phyloP scores from a whole-genome alignment of 2,888 invertebrate genomes.

The Pristionchus entomophagus region DNA sequence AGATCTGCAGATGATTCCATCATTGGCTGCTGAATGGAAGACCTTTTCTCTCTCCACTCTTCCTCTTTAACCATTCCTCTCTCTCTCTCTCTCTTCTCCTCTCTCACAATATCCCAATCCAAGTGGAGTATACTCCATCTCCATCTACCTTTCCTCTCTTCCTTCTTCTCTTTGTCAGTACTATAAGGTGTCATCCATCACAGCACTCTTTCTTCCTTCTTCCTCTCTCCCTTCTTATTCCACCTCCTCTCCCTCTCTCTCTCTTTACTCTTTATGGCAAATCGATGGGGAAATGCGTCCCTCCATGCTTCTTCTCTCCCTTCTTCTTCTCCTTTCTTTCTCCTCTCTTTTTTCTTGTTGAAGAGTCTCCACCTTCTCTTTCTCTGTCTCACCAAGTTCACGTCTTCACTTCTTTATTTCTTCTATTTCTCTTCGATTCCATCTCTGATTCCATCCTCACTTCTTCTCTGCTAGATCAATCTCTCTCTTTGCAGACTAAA shows the following conservation, averaged over 20 bases:
- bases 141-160: too few species aligned
- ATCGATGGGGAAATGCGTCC: constrained; percentile 48
- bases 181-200: constrained; percentile 28
- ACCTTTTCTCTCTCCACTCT: neutral
- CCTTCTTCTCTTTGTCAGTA: neutral
- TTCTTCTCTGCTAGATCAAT: neutral
- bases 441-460: neutral
- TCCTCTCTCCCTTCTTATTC: constrained; percentile 22
- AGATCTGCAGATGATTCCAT: too few species aligned
- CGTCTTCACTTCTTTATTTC: neutral
- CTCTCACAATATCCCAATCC: neutral
- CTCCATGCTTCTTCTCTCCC: neutral
- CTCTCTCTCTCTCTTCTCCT: neutral
- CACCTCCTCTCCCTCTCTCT: constrained; percentile 42
- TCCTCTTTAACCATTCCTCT: neutral
- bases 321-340: neutral
- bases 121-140: too few species aligned
- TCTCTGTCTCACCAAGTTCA: constrained; percentile 4
- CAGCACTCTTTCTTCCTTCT: constrained; percentile 7
- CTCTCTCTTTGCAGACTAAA: neutral
- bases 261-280: constrained; percentile 43
- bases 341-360: constrained; percentile 17
- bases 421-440: neutral
- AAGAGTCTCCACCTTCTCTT: constrained; percentile 38
- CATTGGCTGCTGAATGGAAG: too few species aligned